phyloP scores from a whole-genome alignment of 2,797 vertebrate genomes.

The Anas acuta region DNA sequence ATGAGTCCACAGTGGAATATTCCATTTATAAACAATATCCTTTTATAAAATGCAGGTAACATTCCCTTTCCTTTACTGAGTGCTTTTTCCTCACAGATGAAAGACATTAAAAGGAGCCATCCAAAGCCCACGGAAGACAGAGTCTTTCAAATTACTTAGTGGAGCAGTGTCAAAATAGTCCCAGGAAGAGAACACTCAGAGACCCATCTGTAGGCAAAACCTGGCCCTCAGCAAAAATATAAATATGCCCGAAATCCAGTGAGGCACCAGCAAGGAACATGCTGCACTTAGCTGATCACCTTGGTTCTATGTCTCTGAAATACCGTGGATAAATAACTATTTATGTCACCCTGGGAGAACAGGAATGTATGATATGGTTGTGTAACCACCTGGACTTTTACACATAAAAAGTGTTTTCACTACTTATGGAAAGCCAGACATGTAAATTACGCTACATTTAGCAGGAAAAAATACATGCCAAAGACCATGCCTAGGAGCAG shows the following conservation, averaged over 20 bases:
- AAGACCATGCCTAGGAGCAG: conserved; percentile 63
- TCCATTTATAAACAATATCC: background rate
- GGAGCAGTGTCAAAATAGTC: background rate
- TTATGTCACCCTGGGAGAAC: conserved; percentile 60
- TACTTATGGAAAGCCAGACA: conserved; percentile 64
- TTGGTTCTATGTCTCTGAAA: conserved; percentile 41
- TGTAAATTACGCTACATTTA: conserved; percentile 59
- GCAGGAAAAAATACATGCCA: conserved; percentile 51
- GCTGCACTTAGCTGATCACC: conserved; percentile 42
- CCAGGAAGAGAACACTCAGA: background rate
- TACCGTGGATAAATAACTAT: conserved; percentile 55
- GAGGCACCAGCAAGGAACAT: conserved; percentile 1
- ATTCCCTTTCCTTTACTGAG: background rate
- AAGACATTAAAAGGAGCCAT: background rate
- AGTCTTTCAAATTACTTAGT: background rate
- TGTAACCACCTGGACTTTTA: conserved; percentile 64
- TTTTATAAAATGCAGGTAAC: conserved; percentile 25
- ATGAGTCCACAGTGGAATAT: rapidly evolving
- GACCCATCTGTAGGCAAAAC: background rate
- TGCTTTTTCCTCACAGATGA: background rate
- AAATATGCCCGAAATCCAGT: background rate
- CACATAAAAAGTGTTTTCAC: conserved; percentile 66
- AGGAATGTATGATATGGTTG: conserved; percentile 67
- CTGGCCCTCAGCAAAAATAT: background rate
- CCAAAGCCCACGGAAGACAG: background rate